phyloP scores from a whole-genome alignment of 92 coral and sea anemone genomes.

The Zoanthus gigantus region DNA sequence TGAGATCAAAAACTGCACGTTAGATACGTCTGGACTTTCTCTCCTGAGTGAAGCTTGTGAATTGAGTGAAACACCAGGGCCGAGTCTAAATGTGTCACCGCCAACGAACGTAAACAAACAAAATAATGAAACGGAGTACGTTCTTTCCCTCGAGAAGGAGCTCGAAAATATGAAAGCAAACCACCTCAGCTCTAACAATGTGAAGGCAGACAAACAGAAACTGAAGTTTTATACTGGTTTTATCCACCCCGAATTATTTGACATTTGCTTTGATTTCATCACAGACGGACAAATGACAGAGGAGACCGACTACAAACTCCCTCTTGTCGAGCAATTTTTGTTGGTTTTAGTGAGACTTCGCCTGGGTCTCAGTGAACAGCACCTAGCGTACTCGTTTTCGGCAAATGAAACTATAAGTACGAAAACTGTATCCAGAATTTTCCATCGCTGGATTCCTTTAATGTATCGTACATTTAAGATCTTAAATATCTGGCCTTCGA shows the following conservation, averaged over 20 bases:
- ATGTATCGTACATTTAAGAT: background rate
- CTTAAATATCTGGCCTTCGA: slow-evolving; percentile 51
- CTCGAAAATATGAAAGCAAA: slow-evolving; percentile 3
- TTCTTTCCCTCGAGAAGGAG: background rate
- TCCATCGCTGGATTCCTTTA: slow-evolving; percentile 41
- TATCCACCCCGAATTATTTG: background rate
- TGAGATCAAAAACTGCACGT: background rate
- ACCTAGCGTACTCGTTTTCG: slow-evolving; percentile 16
- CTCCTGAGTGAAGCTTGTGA: background rate
- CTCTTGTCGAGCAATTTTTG: background rate
- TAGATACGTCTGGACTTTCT: background rate
- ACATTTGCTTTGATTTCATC: slow-evolving; percentile 25
- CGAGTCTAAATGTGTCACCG: slow-evolving; percentile 2
- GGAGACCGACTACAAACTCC: background rate
- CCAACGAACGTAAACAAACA: background rate
- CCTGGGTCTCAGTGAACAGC: slow-evolving; percentile 39
- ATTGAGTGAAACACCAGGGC: slow-evolving; percentile 22
- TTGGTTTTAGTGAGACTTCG: background rate
- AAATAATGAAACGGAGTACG: background rate
- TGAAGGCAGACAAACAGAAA: background rate
- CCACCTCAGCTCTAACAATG: slow-evolving; percentile 3
- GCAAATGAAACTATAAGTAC: background rate
- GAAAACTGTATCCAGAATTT: slow-evolving; percentile 37
- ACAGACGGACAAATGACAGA: background rate
- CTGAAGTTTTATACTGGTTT: background rate